A percentile compares a stretch with the other conserved stretches of the same genome.
Evolutionary conservation across 2,113 vertebrate genomes (phyloP).

Genomic region (Columbina picui): DNA sequence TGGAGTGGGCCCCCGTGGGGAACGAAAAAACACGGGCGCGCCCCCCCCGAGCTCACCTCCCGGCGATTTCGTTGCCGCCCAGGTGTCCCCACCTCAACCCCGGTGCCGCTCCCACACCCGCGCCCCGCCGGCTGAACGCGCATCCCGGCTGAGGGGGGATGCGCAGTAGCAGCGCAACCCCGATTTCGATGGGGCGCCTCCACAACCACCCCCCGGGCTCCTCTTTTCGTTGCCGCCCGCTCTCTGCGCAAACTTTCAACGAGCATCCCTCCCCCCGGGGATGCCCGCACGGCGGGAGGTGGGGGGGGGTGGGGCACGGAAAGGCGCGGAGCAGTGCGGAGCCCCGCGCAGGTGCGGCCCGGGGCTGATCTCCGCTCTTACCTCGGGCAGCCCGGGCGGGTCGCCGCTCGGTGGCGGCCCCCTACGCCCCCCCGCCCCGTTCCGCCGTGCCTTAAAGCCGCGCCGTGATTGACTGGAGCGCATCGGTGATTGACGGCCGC

Average conservation of each 20-base stretch:
- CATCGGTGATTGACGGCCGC: conserved; percentile 46
- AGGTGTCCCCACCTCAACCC: neutral
- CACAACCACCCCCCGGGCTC: neutral
- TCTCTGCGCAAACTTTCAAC: neutral
- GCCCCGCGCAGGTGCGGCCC: neutral
- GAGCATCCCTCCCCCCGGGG: neutral
- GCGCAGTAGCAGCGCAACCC: neutral
- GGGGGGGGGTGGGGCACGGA: neutral
- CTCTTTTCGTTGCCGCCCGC: neutral
- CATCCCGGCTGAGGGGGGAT: neutral
- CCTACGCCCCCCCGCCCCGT: neutral
- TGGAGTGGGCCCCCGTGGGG: neutral
- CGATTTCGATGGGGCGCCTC: neutral
- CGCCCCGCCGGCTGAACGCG: neutral
- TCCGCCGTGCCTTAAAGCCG: conserved; percentile 30
- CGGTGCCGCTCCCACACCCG: neutral
- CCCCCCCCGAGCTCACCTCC: neutral
- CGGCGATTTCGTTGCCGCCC: conserved; percentile 29
- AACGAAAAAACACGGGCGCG: neutral
- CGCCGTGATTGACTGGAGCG: conserved; percentile 65
- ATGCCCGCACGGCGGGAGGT: neutral
- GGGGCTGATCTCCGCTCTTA: neutral
- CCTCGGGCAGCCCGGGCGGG: conserved; percentile 47
- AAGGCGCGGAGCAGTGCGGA: neutral
- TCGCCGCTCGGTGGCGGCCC: conserved; percentile 57